These are phyloP conservation scores for Hirtodrosophila histrioides DNA, from an alignment of 2,888 invertebrate genomes.

Conservation along the genomic window DNA sequence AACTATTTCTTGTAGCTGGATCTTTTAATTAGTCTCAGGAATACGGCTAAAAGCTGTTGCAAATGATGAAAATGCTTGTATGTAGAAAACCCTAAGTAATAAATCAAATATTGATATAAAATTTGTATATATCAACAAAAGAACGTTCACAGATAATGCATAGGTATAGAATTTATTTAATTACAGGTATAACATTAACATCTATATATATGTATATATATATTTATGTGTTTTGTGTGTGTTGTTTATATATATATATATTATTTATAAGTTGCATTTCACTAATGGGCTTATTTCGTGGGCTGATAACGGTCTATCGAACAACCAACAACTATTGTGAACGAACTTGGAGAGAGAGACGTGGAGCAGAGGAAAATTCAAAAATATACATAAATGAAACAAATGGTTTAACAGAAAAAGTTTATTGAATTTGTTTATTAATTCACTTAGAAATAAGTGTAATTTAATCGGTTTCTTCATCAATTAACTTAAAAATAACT, in stretches of 20 bases:
- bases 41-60: too few species aligned
- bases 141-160: conserved; percentile 48
- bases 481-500: conserved; percentile 80
- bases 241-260: conserved; percentile 32
- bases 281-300: conserved; percentile 56
- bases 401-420: conserved; percentile 60
- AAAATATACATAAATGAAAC: conserved; percentile 38
- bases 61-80: too few species aligned
- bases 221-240: conserved; percentile 25
- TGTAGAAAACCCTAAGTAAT: too few species aligned
- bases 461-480: conserved; percentile 73
- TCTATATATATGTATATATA: conserved; percentile 69
- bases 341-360: conserved; percentile 13
- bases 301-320: conserved; percentile 51
- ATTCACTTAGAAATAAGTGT: conserved; percentile 75
- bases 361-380: conserved; percentile 9
- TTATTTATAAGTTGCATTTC: conserved; percentile 65
- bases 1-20: too few species aligned
- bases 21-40: too few species aligned
- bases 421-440: conserved; percentile 68
- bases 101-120: too few species aligned
- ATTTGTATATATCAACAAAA: conserved; percentile 20
- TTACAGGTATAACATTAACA: conserved; percentile 76
- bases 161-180: conserved; percentile 77
- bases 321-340: conserved; percentile 54